phyloP scores from a whole-genome alignment of 2,888 invertebrate genomes.

The Lasius platythorax region DNA sequence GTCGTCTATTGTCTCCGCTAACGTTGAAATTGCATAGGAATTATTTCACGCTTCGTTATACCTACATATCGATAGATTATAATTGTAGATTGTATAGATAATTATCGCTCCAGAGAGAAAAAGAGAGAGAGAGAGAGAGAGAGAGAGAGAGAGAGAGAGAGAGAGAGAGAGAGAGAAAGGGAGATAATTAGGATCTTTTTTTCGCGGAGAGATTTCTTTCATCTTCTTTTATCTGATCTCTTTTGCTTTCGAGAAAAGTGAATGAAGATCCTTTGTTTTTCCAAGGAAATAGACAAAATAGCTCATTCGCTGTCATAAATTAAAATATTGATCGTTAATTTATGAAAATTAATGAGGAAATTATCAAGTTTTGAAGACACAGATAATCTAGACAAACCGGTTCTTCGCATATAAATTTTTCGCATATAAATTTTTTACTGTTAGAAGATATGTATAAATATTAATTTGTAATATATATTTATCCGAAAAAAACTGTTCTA shows the following conservation, averaged over 20 bases:
- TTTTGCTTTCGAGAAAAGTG: neutral
- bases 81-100: neutral
- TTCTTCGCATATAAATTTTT: neutral
- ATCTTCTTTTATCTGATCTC: neutral
- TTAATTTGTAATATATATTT: neutral
- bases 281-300: neutral
- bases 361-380: neutral
- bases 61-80: neutral
- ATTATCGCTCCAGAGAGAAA: neutral
- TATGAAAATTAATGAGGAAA: neutral
- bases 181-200: neutral
- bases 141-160: too few relatives aligned
- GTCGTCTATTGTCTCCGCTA: neutral
- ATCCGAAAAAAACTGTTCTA: neutral
- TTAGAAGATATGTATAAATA: neutral
- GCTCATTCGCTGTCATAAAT: neutral
- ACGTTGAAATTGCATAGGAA: neutral
- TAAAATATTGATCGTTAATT: neutral
- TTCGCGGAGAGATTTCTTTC: neutral
- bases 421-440: neutral
- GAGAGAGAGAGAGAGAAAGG: too few relatives aligned
- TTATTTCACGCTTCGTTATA: neutral
- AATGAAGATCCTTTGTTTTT: neutral
- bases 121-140: neutral
- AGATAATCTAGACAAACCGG: constrained; percentile 2